Base-by-base conservation (phyloP, 53 echinoderm and acorn worm genomes). In the Henricia sp. region DNA sequence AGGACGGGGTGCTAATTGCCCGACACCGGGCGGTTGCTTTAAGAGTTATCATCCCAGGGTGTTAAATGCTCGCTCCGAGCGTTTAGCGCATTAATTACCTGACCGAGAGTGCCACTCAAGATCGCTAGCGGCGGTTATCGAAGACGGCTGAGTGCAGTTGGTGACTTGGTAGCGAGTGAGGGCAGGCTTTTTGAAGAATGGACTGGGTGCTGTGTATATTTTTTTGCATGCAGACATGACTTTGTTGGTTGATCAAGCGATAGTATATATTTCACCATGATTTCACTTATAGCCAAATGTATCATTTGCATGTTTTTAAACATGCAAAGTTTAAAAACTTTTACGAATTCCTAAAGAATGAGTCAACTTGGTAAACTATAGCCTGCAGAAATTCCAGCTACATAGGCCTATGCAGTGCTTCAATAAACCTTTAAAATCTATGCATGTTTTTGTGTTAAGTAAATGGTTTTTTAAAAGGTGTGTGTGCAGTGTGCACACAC, bases 1-100 rank as follows among this genome's bases (percentile, higher is more conserved):
- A 40, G 80, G 63, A 64, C 80, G 80, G 80, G 80, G 80, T 80
- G 80, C 80, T 58, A 80, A 80, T 80, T 80, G 80, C 63, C 19
- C 35, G 30, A 80, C 80, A 63, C 63, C 46, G 64, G 10, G 65
- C 80, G 63, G 33, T 80, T 80, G 80, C 80, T 48, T 46, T 29
- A 36, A 80, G 80, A 62, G 80, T 46, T 63, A 80, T 62, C 80
- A 48, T 63, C 50, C 64, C 64, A 64, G 80, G 80, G 80, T 64
- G 80, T 80, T 62, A 80, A 80, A 80, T 80, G 48, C 50, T 80
- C 28, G 80, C 80, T 63, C 33, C 6, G 35, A 80, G 80, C 80
- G 80, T 64, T 80, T 80, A 80, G 36, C 80, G 23, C 63, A 80
- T 80, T 80, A 80, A 80, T 80, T 80, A 80, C 80, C 46, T 20